Conservation (phyloP, 2,113 vertebrate species). For the Morone saxatilis region DNA sequence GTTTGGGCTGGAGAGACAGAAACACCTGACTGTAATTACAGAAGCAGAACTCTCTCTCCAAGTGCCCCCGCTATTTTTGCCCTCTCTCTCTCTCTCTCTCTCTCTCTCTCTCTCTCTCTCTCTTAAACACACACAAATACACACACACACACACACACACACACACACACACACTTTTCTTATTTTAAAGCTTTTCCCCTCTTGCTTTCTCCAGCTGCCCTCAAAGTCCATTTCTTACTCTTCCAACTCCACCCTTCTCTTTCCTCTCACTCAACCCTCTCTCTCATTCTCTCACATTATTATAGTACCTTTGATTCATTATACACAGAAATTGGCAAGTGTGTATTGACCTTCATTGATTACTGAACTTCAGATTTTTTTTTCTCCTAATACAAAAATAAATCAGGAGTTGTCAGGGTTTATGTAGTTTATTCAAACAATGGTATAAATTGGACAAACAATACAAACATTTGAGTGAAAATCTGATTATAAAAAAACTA, state of each 20-base stretch:
- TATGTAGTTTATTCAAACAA: background rate
- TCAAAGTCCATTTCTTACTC: background rate
- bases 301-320: constrained; percentile 17
- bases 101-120: background rate
- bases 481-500: background rate
- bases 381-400: background rate
- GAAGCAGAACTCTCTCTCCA: constrained; percentile 47
- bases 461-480: background rate
- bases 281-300: constrained; percentile 20
- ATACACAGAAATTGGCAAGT: constrained; percentile 10
- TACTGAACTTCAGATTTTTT: constrained; percentile 5
- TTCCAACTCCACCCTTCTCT: background rate
- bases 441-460: background rate
- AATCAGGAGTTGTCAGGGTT: background rate
- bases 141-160: constrained; percentile 1
- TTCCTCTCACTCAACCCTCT: constrained; percentile 10
- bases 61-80: constrained; percentile 38
- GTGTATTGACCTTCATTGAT: background rate
- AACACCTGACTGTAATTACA: constrained; percentile 75
- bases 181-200: background rate
- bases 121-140: background rate
- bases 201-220: background rate
- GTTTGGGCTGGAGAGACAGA: constrained; percentile 54
- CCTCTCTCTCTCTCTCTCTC: constrained; percentile 3
- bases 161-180: background rate